Base-by-base conservation (phyloP, 2,113 vertebrate genomes). In the Mirounga angustirostris region DNA sequence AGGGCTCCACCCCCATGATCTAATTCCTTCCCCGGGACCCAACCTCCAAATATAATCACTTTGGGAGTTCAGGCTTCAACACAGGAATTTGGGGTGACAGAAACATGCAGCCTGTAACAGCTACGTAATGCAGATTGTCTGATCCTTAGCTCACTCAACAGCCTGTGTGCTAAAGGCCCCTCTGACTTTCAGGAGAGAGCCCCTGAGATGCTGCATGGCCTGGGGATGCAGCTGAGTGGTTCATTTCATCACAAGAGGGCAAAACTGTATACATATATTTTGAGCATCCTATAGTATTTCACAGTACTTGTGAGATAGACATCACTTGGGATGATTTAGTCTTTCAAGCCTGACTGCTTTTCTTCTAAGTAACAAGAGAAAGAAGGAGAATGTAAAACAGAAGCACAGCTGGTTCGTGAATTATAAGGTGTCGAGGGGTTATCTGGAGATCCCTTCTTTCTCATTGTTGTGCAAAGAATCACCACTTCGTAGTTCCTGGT, bases 341-440 rank as follows among this genome's bases (percentile, higher is more conserved):
- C 30, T 97, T 96, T 93, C 69, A 63, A 36, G 76, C n/a, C 84
- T 74, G 92, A 79, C 58, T 92, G 80, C n/a, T 89, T 87, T 93
- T 97, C 95, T 91, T 94, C 63, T 90, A 94, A 95, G 91, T 88
- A 94, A 96, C 43, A 91, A 79, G 88, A 81, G 65, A 95, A 95
- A 63, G 59, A 95, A 59, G 67, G 90, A 93, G 96, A 94, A 78
- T 50, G 7, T 82, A 30, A 69, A 97, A 93, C 63, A 97, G 83
- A 43, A 26, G 58, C 50, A 9, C 33, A 13, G 58, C 4, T 81
- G 33, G 26, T 28, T 40, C 7, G 19, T 67, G 92, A 97, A 92
- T 92, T 95, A n/a, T 1, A 59, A 61, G 52, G 24, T 74, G 30
- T 36, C 63, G 18, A 52, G 43, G 33, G n/a, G 9, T 80, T 87